Conservation (phyloP, 2,797 vertebrate species). For the Pseudochaenichthys georgianus region DNA sequence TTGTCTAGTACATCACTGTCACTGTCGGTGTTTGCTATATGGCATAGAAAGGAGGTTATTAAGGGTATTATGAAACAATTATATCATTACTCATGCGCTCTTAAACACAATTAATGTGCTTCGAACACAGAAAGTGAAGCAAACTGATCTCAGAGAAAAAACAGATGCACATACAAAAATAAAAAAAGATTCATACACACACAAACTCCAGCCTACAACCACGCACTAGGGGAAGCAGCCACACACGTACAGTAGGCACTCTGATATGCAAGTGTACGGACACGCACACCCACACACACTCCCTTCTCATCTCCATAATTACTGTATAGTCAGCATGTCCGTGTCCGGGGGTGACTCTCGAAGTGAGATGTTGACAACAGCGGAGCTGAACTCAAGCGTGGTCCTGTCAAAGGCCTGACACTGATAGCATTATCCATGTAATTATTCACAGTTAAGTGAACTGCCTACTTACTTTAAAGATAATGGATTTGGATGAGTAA, state of each 20-base stretch:
- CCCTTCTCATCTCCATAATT: slow-evolving; percentile 81
- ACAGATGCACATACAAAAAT: slow-evolving; percentile 43
- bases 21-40: slow-evolving; percentile 62
- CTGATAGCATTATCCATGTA: slow-evolving; percentile 81
- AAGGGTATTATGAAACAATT: slow-evolving; percentile 64
- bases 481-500: slow-evolving; percentile 68
- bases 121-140: slow-evolving; percentile 37
- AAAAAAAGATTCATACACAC: slow-evolving; percentile 24
- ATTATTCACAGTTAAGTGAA: slow-evolving; percentile 82
- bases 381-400: slow-evolving; percentile 74
- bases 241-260: slow-evolving; percentile 25
- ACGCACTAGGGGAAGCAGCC: slow-evolving; percentile 20
- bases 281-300: slow-evolving; percentile 27
- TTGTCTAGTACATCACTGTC: slow-evolving; percentile 28
- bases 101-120: slow-evolving; percentile 62
- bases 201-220: slow-evolving; percentile 4
- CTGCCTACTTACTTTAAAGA: slow-evolving; percentile 75
- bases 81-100: slow-evolving; percentile 56
- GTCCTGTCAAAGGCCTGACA: slow-evolving; percentile 79
- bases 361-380: slow-evolving; percentile 81
- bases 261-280: slow-evolving; percentile 29
- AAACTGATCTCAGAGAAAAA: slow-evolving; percentile 44
- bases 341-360: slow-evolving; percentile 77
- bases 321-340: slow-evolving; percentile 79
- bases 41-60: slow-evolving; percentile 59